phyloP scores from a whole-genome alignment of 64 coral and sea anemone genomes.

The Actinia equina region DNA sequence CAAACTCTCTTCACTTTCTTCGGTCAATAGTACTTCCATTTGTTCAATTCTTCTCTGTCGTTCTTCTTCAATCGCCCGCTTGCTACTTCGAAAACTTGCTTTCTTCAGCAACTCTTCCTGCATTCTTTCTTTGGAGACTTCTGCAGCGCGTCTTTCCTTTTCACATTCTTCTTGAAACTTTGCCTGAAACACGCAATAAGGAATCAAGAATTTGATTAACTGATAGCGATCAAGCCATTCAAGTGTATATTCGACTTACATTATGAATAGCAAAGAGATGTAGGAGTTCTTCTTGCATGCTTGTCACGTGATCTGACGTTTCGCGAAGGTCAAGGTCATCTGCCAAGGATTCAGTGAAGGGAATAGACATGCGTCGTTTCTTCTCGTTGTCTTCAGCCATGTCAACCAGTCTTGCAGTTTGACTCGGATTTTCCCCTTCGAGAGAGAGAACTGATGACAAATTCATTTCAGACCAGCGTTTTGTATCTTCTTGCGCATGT shows the following conservation, averaged over 20 bases:
- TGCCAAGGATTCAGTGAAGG: conserved; percentile 52
- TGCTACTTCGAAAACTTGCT: conserved; percentile 33
- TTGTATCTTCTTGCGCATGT: neutral
- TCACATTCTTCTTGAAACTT: conserved; percentile 85
- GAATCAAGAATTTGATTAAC: no score
- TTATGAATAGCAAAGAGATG: conserved; percentile 96
- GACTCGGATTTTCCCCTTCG: conserved; percentile 3
- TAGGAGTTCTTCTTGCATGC: conserved; percentile 78
- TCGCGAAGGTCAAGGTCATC: conserved; percentile 54
- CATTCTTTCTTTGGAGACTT: conserved; percentile 73
- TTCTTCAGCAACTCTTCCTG: conserved; percentile 80
- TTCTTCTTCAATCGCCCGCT: conserved; percentile 57
- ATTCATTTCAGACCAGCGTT: neutral
- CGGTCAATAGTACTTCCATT: conserved; percentile 49
- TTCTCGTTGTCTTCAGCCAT: conserved; percentile 67
- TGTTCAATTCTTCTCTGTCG: conserved; percentile 68
- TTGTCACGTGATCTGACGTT: conserved; percentile 47
- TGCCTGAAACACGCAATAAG: conserved; percentile 31
- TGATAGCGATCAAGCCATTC: no score
- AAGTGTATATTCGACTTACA: conserved; percentile 25
- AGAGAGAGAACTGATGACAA: neutral
- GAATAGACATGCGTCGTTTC: conserved; percentile 62
- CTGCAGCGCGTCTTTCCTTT: conserved; percentile 35
- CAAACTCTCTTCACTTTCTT: conserved; percentile 46
- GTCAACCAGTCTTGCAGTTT: conserved; percentile 51